Percentiles rank a stretch among this genome's conserved stretches.
Evolutionary conservation across 2,797 vertebrate genomes (phyloP).

Genomic region (Bradypodion pumilum): DNA sequence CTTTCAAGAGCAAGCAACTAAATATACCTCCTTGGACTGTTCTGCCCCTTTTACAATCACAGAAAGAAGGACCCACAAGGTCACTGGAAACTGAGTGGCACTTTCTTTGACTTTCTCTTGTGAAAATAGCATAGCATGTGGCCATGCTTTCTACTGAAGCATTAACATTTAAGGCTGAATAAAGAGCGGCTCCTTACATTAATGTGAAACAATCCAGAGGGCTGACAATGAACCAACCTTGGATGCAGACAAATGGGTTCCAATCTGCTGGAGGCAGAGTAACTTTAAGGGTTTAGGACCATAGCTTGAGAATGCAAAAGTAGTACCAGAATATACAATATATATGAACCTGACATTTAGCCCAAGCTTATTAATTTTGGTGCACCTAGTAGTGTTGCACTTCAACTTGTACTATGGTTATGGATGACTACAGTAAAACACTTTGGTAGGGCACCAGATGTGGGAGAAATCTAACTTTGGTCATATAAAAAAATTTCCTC

Average conservation of each 20-base stretch:
- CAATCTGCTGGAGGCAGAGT: not conserved
- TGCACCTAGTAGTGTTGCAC: too few species aligned
- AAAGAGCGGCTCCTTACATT: not conserved
- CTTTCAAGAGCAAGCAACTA: conserved; percentile 3
- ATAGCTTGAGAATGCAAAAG: not conserved
- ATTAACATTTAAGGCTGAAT: not conserved
- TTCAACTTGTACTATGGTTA: too few species aligned
- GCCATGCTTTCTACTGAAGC: not conserved
- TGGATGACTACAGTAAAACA: too few species aligned
- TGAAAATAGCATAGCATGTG: not conserved
- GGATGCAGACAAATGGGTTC: too few species aligned
- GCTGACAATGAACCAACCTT: not conserved
- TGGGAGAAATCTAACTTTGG: too few species aligned
- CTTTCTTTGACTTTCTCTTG: not conserved
- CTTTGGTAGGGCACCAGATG: too few species aligned
- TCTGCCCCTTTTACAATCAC: not conserved
- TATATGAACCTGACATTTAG: too few species aligned
- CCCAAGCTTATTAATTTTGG: too few species aligned
- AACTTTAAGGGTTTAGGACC: not conserved
- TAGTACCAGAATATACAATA: not conserved
- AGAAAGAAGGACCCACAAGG: not conserved
- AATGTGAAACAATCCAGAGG: too few species aligned
- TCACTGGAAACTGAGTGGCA: not conserved
- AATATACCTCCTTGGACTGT: conserved; percentile 3
- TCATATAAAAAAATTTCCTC: too few species aligned